Evolutionary conservation across 2,888 invertebrate species (phyloP), one percentile per base, ranked within the genome.

Genomic region (Biston betularia): DNA sequence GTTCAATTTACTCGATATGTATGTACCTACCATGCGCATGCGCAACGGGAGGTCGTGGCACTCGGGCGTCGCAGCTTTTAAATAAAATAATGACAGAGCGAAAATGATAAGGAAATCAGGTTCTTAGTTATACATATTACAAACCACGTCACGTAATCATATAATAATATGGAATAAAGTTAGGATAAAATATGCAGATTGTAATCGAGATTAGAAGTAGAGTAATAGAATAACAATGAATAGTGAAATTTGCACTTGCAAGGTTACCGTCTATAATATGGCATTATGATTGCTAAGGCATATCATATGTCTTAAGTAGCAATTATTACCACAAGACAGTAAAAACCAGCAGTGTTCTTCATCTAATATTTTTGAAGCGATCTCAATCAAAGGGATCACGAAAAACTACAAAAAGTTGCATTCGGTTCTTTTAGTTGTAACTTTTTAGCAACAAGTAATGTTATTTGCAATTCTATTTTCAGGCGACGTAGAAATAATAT

Each of bases 331-430:
- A 3, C 24, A 24, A 24, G 24, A 24, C 24, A 24, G 24, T 3
- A 24, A 24, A 24, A 24, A 24, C 1, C 24, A 24, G 24, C 3
- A 3, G 24, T 24, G 24, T 24, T 24, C 24, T 24, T 24, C 24
- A 24, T 24, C 24, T 3, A 24, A 24, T 73, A 73, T 79, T 75
- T 76, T 11, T 48, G 66, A 80, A 80, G 77, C 83, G 77, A 79
- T 79, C 80, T 79, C 78, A 79, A 86, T 86, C 87, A 89, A 88
- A 88, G 84, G 84, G 86, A 88, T 87, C 85, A 85, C 87, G 84
- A 76, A 82, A 79, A 69, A 81, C 46, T 72, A 79, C 82, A 81
- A 86, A 90, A 87, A 82, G 80, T 85, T 79, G 83, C 85, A 79
- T 85, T 24, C 24, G 85, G 87, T 79, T 83, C 81, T 82, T 81